Evolutionary conservation across 2,888 invertebrate genomes (phyloP).

Genomic region (Argynnis bischoffii): DNA sequence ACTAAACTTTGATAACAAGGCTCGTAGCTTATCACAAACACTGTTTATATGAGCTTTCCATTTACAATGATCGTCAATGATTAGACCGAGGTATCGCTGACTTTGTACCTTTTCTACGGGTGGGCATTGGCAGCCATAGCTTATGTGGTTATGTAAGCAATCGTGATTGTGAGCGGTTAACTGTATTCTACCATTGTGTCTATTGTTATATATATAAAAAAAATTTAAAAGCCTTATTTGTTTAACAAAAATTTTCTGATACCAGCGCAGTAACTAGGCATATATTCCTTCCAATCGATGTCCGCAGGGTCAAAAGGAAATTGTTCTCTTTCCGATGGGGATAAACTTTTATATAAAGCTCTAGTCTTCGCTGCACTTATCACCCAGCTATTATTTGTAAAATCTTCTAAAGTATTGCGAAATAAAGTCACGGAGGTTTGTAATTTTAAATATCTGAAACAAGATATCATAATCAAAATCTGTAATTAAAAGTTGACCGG

Average conservation of each 20-base stretch:
- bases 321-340: conserved; percentile 26
- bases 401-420: conserved; percentile 36
- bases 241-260: conserved; percentile 31
- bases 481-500: not conserved
- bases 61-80: too few relatives aligned
- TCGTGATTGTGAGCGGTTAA: too few relatives aligned
- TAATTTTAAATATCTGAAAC: conserved; percentile 49
- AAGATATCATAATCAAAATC: conserved; percentile 13
- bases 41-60: too few relatives aligned
- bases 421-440: conserved; percentile 39
- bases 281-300: conserved; percentile 42
- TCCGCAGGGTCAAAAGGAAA: conserved; percentile 41
- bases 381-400: conserved; percentile 37
- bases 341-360: conserved; percentile 29
- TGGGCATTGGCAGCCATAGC: too few relatives aligned
- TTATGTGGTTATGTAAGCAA: too few relatives aligned
- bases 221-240: too few relatives aligned
- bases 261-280: conserved; percentile 40
- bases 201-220: too few relatives aligned
- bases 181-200: too few relatives aligned
- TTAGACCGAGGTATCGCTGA: too few relatives aligned
- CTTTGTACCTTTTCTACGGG: too few relatives aligned
- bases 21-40: too few relatives aligned
- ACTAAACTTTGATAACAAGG: too few relatives aligned
- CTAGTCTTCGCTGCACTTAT: conserved; percentile 31